Evolutionary conservation across 2,888 invertebrate genomes (phyloP), one percentile per base, ranked within the genome.

Genomic region (Scaptomyza parva): DNA sequence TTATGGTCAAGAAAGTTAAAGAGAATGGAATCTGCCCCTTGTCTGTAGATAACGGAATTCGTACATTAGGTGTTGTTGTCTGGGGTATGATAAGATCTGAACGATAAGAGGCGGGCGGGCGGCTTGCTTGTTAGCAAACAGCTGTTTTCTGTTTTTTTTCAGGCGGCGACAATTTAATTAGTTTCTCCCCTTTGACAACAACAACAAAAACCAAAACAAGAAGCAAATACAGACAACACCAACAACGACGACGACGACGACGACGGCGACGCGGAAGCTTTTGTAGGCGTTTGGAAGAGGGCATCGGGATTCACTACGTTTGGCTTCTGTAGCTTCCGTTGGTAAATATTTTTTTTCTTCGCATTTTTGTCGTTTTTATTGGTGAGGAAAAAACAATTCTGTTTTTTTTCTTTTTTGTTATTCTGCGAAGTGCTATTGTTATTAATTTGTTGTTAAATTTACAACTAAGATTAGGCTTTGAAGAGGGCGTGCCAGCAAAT

Each of bases 301-400:
- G 67, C 60, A 73, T 7, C 11, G 33, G 14, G 68, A 47, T 60
- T 48, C 12, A 37, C 33, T 73, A 6, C 33, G 17, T n/a, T 53
- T 45, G 55, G 61, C 41, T 61, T 40, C 33, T 41, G 62, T 53
- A 40, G 74, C 81, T 79, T 83, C 81, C 81, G 80, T 64, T 67
- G 40, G 68, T 44, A 79, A 82, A 82, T 86, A 75, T 82, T 82
- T 82, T n/a, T 2, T 8, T 35, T 82, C 7, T 2, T 8, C 14
- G 14, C 14, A 5, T 48, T 24, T n/a, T 26, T 52, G 48, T 50
- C 17, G 57, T 67, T 70, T 72, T 70, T 67, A 62, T 75, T 68
- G 65, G 58, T 50, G 61, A 79, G 84, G 85, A 82, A 82, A 80
- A 84, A 86, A 86, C 82, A 83, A 66, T 57, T 74, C 52, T 18